phyloP scores from a whole-genome alignment of 2,113 vertebrate species.

The Corythornis cristatus region DNA sequence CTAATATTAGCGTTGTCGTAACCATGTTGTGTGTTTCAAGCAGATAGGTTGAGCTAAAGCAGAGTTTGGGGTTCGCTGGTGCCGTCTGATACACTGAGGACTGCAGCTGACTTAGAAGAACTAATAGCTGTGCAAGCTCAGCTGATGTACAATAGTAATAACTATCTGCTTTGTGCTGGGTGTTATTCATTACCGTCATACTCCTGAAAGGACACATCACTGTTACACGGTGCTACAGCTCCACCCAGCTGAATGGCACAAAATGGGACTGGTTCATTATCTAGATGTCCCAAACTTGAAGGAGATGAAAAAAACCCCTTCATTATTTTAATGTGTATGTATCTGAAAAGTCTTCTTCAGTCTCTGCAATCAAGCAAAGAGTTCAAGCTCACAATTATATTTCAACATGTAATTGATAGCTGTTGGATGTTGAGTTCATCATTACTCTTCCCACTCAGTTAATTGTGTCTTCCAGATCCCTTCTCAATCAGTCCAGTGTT shows the following conservation, averaged over 20 bases:
- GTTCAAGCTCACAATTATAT: neutral
- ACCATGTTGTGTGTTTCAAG: accelerated
- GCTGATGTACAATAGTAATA: accelerated
- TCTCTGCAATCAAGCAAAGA: neutral
- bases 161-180: neutral
- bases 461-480: neutral
- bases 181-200: neutral
- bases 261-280: neutral
- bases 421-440: neutral
- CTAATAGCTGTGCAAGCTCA: neutral
- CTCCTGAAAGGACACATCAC: neutral
- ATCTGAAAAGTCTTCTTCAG: neutral
- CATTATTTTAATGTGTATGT: neutral
- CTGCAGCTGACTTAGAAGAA: neutral
- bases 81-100: neutral
- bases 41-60: neutral
- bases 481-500: neutral
- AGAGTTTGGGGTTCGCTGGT: neutral
- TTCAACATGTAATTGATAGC: neutral
- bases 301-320: neutral
- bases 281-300: neutral
- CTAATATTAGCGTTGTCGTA: accelerated
- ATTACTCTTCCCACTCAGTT: neutral
- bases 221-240: neutral
- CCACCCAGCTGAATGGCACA: neutral